Conservation (phyloP, 2,888 invertebrate species). For the Pollenia griseotomentosa region DNA sequence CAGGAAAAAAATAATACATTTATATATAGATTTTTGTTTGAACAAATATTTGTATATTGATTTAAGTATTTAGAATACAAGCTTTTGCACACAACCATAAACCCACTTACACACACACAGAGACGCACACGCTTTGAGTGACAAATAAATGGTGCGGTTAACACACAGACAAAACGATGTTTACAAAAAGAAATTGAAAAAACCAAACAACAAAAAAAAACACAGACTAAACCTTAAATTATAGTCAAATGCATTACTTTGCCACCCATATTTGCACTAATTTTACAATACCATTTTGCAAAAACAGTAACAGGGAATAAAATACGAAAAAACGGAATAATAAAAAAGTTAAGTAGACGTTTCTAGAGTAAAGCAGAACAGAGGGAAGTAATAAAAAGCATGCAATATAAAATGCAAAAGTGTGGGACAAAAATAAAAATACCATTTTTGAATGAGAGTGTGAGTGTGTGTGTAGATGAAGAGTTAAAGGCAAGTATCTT, state of each 20-base stretch:
- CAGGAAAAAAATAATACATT: background rate
- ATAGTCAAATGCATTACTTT: constrained; percentile 58
- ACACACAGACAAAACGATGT: constrained; percentile 28
- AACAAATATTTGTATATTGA: constrained; percentile 3
- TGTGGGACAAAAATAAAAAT: constrained; percentile 10
- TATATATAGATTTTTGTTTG: constrained; percentile 4
- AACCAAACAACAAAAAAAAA: background rate
- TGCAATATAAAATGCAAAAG: constrained; percentile 47
- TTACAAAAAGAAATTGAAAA: constrained; percentile 5
- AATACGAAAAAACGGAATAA: constrained; percentile 13
- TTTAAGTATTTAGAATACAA: background rate
- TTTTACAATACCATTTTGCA: constrained; percentile 64
- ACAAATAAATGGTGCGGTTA: constrained; percentile 51
- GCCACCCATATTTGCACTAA: constrained; percentile 67
- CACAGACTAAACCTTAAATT: constrained; percentile 11
- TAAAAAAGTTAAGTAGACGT: constrained; percentile 11
- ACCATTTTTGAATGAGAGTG: background rate
- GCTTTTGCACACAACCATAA: background rate
- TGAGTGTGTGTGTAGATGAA: background rate
- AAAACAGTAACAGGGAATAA: constrained; percentile 22
- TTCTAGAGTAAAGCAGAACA: background rate
- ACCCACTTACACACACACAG: constrained; percentile 13
- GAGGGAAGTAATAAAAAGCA: constrained; percentile 11
- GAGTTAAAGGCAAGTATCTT: constrained; percentile 33
- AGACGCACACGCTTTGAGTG: background rate